phyloP scores from a whole-genome alignment of 1,140 invertebrate species.

The Scaptomyza montana region DNA sequence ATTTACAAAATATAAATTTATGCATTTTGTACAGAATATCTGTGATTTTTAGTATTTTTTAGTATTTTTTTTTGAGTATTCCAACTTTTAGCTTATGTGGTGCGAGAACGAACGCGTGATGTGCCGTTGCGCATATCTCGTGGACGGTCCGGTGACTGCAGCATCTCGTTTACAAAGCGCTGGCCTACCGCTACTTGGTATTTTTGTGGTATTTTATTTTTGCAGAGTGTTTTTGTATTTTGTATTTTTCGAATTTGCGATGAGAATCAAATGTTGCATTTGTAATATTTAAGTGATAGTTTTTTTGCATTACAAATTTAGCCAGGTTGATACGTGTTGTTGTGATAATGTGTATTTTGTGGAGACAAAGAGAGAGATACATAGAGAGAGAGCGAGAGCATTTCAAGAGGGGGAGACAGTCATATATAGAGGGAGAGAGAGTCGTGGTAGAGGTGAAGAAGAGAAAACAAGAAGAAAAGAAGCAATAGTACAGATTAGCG shows the following conservation, averaged over 20 bases:
- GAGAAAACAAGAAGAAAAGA: constrained; percentile 79
- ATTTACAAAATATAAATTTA: constrained; percentile 76
- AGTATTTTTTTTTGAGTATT: constrained; percentile 39
- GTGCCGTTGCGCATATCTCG: constrained; percentile 78
- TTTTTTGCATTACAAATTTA: constrained; percentile 19
- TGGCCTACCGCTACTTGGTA: constrained; percentile 81
- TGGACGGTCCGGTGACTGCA: constrained; percentile 82
- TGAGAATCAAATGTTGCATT: constrained; percentile 19
- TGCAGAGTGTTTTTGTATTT: constrained; percentile 37
- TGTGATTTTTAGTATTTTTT: constrained; percentile 34
- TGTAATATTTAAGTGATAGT: constrained; percentile 13
- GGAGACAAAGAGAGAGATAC: constrained; percentile 53
- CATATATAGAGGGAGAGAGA: constrained; percentile 39
- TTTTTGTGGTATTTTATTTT: constrained; percentile 30
- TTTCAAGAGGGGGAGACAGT: constrained; percentile 44
- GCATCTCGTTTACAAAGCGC: constrained; percentile 84
- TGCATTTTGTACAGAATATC: constrained; percentile 62
- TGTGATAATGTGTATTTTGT: constrained; percentile 28
- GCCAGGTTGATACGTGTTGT: constrained; percentile 51
- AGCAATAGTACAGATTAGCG: constrained; percentile 82
- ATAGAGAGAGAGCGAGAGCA: constrained; percentile 43
- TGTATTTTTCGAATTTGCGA: constrained; percentile 42
- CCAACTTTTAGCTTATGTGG: constrained; percentile 78
- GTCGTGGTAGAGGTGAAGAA: constrained; percentile 71
- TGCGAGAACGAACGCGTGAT: constrained; percentile 72